Evolutionary conservation across 1,140 invertebrate genomes (phyloP), one percentile per base, ranked within the genome.

Genomic region (Trypoxylus dichotomus): DNA sequence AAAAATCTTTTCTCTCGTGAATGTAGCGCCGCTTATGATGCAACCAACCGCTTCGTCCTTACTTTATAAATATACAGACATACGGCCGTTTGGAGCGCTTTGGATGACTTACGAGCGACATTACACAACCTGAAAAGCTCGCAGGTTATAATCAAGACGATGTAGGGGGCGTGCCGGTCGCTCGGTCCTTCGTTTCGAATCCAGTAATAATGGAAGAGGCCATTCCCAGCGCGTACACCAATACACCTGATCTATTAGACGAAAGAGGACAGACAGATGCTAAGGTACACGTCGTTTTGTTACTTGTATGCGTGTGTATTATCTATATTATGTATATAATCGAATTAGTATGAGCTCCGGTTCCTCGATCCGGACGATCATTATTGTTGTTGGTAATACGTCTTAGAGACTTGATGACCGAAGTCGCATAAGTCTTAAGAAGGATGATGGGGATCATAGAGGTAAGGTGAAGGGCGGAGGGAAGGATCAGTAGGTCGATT

Each of bases 111-210:
- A 68, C 60, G 60, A 25, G 60, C 24, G 21, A 29, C 60, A 29
- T 68, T 68, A 68, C 60, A 68, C 60, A 68, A 68, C 60, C 27
- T 25, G 60, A 27, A 68, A 68, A 68, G 24, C 60, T 68, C 60
- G 24, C 60, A 68, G 60, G 60, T 29, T 68, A 68, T 68, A 68
- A 68, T 68, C 60, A 68, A 68, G 25, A 68, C 11, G 60, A 68
- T 25, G 60, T 68, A 68, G 60, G 24, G 60, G 60, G 60, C 60
- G 60, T 68, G 60, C 11, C 60, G 60, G 24, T 68, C 60, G 60
- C 60, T 29, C 60, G 24, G 24, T 27, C 60, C 24, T 68, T 27
- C 19, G 19, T 25, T 24, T 21, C 21, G 60, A 68, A 68, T 24
- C 60, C 24, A 29, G 60, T 21, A 58, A 58, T 58, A 58, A 8